phyloP scores from a whole-genome alignment of 2,113 vertebrate species.

The Regulus satrapa region DNA sequence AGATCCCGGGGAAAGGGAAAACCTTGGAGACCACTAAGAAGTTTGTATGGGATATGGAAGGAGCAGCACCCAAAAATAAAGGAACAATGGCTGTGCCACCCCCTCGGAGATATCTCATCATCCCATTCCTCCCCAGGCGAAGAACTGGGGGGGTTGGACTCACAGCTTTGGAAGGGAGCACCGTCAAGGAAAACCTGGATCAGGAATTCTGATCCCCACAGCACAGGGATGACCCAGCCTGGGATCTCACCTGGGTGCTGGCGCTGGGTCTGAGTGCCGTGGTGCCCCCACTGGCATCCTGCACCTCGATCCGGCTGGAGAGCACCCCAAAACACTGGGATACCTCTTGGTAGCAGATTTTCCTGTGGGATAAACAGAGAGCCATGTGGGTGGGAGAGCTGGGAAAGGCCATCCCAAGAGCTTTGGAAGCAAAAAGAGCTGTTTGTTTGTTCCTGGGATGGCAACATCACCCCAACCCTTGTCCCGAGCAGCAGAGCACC shows the following conservation, averaged over 20 bases:
- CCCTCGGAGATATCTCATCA: fast-evolving
- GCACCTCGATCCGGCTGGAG: constrained; percentile 93
- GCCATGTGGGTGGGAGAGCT: neutral
- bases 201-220: neutral
- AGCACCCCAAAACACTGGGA: constrained; percentile 97
- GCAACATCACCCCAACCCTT: fast-evolving
- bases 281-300: constrained; percentile 91
- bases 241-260: constrained; percentile 90
- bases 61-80: neutral
- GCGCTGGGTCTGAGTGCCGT: constrained; percentile 91
- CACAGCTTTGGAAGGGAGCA: neutral
- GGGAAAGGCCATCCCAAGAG: neutral
- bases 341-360: constrained; percentile 98
- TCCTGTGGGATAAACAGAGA: constrained; percentile 67
- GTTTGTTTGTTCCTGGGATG: neutral
- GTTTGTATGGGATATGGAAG: fast-evolving
- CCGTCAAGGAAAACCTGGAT: neutral
- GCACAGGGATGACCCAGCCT: neutral
- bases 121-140: neutral
- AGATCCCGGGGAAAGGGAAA: neutral
- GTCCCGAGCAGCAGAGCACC: neutral
- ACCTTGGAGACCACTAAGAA: neutral
- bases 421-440: neutral
- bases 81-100: neutral
- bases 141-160: neutral